phyloP scores from a whole-genome alignment of 2,113 vertebrate species.

The Epinephelus lanceolatus region DNA sequence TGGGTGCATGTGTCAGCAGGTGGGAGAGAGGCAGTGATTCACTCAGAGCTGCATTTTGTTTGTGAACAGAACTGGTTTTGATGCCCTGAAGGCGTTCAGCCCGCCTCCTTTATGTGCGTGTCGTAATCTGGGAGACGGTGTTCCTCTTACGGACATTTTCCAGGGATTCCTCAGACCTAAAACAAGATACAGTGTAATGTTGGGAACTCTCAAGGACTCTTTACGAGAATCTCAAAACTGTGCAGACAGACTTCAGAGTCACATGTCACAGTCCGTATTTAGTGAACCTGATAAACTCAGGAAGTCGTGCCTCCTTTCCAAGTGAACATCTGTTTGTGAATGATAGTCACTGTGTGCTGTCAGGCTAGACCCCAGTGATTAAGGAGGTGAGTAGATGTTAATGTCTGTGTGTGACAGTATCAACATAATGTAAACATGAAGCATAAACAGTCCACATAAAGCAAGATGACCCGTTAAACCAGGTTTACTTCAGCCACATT shows the following conservation, averaged over 20 bases:
- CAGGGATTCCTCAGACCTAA: constrained; percentile 30
- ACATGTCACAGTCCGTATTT: neutral
- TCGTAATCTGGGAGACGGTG: constrained; percentile 28
- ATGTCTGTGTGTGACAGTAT: constrained; percentile 24
- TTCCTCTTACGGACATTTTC: constrained; percentile 36
- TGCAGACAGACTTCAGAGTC: neutral
- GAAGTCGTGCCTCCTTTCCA: neutral
- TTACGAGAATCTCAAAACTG: neutral
- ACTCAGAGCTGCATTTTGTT: constrained; percentile 34
- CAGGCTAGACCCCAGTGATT: constrained; percentile 35
- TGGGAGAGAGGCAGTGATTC: constrained; percentile 43
- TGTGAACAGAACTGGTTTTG: constrained; percentile 55
- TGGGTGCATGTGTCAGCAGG: constrained; percentile 48
- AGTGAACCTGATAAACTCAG: constrained; percentile 6
- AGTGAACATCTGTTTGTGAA: constrained; percentile 59
- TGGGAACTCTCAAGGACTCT: neutral
- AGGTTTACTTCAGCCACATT: neutral
- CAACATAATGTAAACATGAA: constrained; percentile 18
- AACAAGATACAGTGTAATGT: neutral
- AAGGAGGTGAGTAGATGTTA: constrained; percentile 39
- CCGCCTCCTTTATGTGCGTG: constrained; percentile 9
- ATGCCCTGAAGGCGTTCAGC: constrained; percentile 36
- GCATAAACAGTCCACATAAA: constrained; percentile 12
- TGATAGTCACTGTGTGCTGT: constrained; percentile 35
- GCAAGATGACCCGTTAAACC: neutral